phyloP scores from a whole-genome alignment of 1,140 invertebrate species.

The Riptortus pedestris region DNA sequence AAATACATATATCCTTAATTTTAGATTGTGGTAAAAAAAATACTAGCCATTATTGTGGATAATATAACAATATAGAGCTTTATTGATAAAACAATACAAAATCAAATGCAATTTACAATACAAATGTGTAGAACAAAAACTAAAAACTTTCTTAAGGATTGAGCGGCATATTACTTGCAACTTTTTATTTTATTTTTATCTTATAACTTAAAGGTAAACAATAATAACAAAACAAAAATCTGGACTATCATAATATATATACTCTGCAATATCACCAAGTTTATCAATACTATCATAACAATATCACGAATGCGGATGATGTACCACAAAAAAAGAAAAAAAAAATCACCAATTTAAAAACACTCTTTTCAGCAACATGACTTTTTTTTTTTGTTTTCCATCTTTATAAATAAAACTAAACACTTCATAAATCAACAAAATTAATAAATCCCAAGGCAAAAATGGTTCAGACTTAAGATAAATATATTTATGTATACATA shows the following conservation, averaged over 20 bases:
- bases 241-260: slow-evolving; percentile 8
- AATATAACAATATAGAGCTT: slow-evolving; percentile 19
- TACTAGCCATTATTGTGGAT: slow-evolving; percentile 12
- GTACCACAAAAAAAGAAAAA: neutral
- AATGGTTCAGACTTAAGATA: slow-evolving; percentile 8
- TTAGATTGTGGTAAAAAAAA: too few species aligned
- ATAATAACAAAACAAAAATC: slow-evolving; percentile 11
- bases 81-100: slow-evolving; percentile 21
- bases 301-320: neutral
- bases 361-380: neutral
- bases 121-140: slow-evolving; percentile 2
- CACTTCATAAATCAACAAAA: slow-evolving; percentile 10
- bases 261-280: slow-evolving; percentile 1
- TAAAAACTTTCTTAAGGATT: slow-evolving; percentile 1
- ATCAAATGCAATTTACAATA: slow-evolving; percentile 20
- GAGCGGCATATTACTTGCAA: neutral
- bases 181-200: neutral
- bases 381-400: neutral
- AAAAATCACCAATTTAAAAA: neutral
- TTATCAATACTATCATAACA: slow-evolving; percentile 6
- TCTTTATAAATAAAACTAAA: slow-evolving; percentile 4
- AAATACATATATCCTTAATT: too few species aligned
- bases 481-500: neutral
- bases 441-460: slow-evolving; percentile 6
- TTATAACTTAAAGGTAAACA: slow-evolving; percentile 4